These are phyloP conservation scores for Alligator sinensis DNA, from an alignment of 2,113 vertebrate genomes.

Conservation along the genomic window DNA sequence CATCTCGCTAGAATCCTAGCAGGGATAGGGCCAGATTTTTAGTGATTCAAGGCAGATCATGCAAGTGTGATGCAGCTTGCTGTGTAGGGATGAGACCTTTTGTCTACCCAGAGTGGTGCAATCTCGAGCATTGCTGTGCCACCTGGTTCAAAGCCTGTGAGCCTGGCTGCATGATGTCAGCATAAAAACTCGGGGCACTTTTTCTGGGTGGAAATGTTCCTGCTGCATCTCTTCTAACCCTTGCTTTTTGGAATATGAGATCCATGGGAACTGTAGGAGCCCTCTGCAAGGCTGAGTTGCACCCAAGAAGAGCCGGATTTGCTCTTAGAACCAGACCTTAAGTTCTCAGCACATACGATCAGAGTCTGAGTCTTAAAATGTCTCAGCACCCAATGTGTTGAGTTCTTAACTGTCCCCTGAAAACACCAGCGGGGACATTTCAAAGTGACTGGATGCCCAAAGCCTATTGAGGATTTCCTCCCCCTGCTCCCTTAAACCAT, in stretches of 20 bases:
- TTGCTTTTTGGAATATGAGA: not conserved
- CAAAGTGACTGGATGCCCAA: not conserved
- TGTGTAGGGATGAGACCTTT: not conserved
- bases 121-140: accelerated
- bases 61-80: not conserved
- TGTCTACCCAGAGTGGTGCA: not conserved
- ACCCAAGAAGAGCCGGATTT: not conserved
- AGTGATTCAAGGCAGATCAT: not conserved
- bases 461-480: not conserved
- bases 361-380: not conserved
- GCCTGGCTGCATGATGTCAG: accelerated
- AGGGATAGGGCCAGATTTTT: conserved; percentile 19
- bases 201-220: not conserved
- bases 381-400: accelerated
- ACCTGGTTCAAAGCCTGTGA: accelerated
- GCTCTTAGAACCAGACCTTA: not conserved
- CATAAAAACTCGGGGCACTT: accelerated
- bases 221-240: not conserved
- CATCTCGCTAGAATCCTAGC: conserved; percentile 15
- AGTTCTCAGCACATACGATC: not conserved
- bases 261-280: not conserved
- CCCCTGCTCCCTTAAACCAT: not conserved
- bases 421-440: not conserved
- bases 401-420: not conserved
- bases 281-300: not conserved